phyloP scores from a whole-genome alignment of 2,113 vertebrate genomes.

The Apaloderma vittatum region DNA sequence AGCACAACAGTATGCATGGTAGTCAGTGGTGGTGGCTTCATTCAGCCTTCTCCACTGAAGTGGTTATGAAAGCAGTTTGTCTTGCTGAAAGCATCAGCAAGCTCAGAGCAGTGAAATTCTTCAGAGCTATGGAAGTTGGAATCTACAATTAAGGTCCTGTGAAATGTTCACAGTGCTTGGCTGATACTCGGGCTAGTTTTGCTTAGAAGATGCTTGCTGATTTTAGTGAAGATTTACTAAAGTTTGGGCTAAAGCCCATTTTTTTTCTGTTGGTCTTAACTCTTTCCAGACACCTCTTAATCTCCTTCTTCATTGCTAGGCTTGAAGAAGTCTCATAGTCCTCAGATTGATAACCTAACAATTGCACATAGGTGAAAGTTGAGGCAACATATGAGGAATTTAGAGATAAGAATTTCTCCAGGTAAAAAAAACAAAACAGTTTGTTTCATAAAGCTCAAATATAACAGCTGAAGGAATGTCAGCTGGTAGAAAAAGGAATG shows the following conservation, averaged over 20 bases:
- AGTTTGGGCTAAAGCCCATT: not conserved
- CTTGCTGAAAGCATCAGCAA: not conserved
- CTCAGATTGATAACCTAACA: not conserved
- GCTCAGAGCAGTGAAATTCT: not conserved
- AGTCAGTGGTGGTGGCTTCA: not conserved
- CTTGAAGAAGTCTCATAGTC: not conserved
- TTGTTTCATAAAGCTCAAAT: not conserved
- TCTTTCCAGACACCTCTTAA: not conserved
- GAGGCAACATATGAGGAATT: not conserved
- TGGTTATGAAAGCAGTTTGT: not conserved
- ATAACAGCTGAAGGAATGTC: not conserved
- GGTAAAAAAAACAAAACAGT: not conserved
- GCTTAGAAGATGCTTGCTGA: not conserved
- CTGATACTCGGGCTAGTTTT: not conserved
- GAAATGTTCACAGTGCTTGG: not conserved
- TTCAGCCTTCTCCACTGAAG: not conserved
- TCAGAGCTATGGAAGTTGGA: not conserved
- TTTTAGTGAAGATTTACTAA: not conserved
- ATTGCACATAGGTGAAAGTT: not conserved
- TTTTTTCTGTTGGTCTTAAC: not conserved
- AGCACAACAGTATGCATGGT: not conserved
- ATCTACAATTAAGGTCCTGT: not conserved
- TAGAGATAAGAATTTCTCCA: not conserved
- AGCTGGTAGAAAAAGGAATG: not conserved
- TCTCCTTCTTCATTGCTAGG: not conserved